Conservation (phyloP, 2,113 vertebrate species). For the Pelusios castaneus region DNA sequence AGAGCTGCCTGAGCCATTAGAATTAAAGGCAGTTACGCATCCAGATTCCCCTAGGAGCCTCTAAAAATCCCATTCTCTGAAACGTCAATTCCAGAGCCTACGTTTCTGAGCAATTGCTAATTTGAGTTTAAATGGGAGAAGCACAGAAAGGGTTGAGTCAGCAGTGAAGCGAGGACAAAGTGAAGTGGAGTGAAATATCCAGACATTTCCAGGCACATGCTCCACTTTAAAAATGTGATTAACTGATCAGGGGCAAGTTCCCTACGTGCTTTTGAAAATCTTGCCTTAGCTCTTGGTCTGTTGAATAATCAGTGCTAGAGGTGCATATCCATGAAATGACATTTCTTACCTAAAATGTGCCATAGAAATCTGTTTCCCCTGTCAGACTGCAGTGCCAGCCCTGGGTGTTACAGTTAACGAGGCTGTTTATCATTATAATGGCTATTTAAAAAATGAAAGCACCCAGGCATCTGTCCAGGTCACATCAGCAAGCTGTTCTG, state of each 20-base stretch:
- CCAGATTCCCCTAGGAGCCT: neutral
- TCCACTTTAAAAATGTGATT: neutral
- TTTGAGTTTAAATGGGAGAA: neutral
- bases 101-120: neutral
- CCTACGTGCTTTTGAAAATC: neutral
- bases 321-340: neutral
- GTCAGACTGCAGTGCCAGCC: neutral
- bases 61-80: neutral
- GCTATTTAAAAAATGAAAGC: constrained; percentile 20
- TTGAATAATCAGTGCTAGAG: neutral
- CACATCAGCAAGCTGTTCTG: constrained; percentile 46
- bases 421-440: constrained; percentile 25
- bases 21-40: neutral
- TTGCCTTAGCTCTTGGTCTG: neutral
- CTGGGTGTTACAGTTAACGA: neutral
- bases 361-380: neutral
- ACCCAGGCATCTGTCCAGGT: constrained; percentile 27
- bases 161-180: neutral
- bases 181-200: neutral
- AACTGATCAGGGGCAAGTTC: neutral
- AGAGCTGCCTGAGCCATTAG: neutral
- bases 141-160: neutral
- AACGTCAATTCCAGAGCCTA: neutral
- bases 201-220: accelerated
- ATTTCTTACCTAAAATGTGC: neutral